Evolutionary conservation across 1,140 invertebrate genomes (phyloP).

Genomic region (Drosophila littoralis): DNA sequence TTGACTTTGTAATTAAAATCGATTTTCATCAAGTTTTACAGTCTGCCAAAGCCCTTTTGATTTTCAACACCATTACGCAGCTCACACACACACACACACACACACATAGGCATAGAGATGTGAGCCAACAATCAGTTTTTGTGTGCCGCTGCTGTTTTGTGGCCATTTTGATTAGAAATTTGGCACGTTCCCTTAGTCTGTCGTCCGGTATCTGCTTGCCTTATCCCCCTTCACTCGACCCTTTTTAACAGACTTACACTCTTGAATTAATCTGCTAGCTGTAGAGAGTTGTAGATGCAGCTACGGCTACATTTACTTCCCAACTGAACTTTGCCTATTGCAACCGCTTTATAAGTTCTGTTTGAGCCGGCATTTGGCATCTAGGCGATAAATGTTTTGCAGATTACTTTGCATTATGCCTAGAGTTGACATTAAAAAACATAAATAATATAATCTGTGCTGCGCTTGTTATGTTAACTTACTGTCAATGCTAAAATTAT

Average conservation of each 20-base stretch:
- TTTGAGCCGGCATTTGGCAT: too few relatives aligned
- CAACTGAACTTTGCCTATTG: too few relatives aligned
- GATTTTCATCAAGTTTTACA: conserved; percentile 78
- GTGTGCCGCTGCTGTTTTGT: conserved; percentile 64
- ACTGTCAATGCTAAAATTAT: too few relatives aligned
- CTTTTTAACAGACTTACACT: conserved; percentile 2
- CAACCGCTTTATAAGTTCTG: too few relatives aligned
- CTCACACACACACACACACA: conserved; percentile 33
- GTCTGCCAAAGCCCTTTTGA: conserved; percentile 63
- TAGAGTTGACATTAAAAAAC: too few relatives aligned
- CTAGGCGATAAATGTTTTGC: too few relatives aligned
- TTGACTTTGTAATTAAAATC: conserved; percentile 83
- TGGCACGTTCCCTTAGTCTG: conserved; percentile 46
- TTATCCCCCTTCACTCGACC: neutral
- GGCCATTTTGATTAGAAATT: conserved; percentile 79
- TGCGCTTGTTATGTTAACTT: too few relatives aligned
- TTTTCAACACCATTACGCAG: conserved; percentile 26
- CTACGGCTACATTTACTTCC: neutral
- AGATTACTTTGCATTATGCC: too few relatives aligned
- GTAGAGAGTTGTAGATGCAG: neutral
- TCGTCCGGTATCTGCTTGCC: neutral
- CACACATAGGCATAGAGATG: conserved; percentile 7
- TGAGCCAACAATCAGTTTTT: conserved; percentile 68
- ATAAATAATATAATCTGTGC: too few relatives aligned
- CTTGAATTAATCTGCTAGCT: conserved; percentile 52